Percentiles rank a stretch among this genome's conserved stretches.
These are phyloP conservation scores for Talpa occidentalis DNA, from an alignment of 2,113 vertebrate genomes.

Conservation along the genomic window DNA sequence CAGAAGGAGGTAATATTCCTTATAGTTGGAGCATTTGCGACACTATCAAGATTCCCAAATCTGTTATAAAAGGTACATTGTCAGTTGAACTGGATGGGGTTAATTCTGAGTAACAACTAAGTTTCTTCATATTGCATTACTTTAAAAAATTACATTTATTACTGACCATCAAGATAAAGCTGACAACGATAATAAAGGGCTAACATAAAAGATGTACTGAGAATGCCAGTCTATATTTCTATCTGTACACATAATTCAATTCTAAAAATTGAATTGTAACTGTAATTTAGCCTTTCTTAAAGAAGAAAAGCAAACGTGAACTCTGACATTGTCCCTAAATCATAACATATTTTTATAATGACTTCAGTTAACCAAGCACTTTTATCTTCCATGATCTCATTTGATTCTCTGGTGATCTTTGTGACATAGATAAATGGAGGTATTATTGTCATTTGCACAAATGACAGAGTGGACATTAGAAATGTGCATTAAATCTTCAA, in stretches of 20 bases:
- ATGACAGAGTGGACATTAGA: background rate
- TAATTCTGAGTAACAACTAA: conserved; percentile 41
- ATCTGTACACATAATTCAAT: conserved; percentile 55
- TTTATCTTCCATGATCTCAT: conserved; percentile 49
- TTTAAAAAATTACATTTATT: conserved; percentile 67
- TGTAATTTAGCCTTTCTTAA: conserved; percentile 2
- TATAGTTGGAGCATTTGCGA: background rate
- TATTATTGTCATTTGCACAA: background rate
- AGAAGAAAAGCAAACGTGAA: conserved; percentile 35
- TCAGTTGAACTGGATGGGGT: background rate
- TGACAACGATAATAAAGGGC: conserved; percentile 60
- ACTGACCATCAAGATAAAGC: conserved; percentile 53
- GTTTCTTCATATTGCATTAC: conserved; percentile 48
- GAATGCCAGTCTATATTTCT: conserved; percentile 23
- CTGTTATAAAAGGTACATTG: background rate
- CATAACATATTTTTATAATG: background rate
- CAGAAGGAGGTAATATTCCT: background rate
- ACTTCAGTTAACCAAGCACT: conserved; percentile 32
- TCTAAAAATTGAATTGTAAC: conserved; percentile 69
- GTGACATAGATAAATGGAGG: background rate
- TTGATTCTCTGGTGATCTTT: conserved; percentile 37
- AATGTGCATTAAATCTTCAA: background rate
- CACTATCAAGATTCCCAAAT: background rate
- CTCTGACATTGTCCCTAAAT: background rate
- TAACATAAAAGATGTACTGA: conserved; percentile 56